phyloP scores from a whole-genome alignment of 2,113 vertebrate species.

The Neomonachus schauinslandi region DNA sequence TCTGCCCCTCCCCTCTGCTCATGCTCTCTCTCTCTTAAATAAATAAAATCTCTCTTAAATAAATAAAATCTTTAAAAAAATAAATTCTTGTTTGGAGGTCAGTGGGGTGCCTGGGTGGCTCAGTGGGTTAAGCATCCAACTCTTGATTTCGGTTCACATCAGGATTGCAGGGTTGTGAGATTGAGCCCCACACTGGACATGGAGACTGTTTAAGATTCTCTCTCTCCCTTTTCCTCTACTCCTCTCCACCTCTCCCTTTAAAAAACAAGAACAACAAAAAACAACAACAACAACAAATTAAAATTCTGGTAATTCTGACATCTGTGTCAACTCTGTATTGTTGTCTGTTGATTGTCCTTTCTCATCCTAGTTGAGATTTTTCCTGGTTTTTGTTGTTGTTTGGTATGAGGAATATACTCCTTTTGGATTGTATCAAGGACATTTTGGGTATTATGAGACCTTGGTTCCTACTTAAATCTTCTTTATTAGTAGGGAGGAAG shows the following conservation, averaged over 20 bases:
- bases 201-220: not conserved
- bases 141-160: not conserved
- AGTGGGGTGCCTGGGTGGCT: not conserved
- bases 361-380: not conserved
- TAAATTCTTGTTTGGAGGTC: not conserved
- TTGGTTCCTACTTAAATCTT: constrained; percentile 23
- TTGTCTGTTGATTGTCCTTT: constrained; percentile 4
- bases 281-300: not conserved
- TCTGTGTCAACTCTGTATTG: not conserved
- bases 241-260: not conserved
- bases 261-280: not conserved
- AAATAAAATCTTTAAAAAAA: not conserved
- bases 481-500: not conserved
- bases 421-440: not conserved
- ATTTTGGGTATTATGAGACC: not conserved
- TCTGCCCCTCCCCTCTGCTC: no score
- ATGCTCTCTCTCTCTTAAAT: not conserved
- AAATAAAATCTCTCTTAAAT: not conserved
- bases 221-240: not conserved
- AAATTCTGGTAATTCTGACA: not conserved
- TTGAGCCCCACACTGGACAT: not conserved
- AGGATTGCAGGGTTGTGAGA: not conserved
- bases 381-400: not conserved
- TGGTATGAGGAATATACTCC: not conserved
- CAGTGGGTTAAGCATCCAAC: not conserved